Evolutionary conservation across 1,140 invertebrate genomes (phyloP).

Genomic region (Nymphalis io): DNA sequence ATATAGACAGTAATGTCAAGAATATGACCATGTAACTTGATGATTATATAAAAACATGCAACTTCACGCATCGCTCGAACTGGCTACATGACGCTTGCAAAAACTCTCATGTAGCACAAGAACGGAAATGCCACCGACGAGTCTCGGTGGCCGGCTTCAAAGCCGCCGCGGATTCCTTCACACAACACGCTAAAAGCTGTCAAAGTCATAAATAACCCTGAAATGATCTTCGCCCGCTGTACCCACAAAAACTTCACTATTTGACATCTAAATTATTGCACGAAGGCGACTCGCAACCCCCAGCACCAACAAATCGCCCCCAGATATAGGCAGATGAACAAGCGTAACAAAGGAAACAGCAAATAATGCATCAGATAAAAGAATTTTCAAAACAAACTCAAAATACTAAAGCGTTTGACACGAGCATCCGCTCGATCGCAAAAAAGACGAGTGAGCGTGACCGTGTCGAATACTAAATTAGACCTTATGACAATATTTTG

Average conservation of each 20-base stretch:
- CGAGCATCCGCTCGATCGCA: slow-evolving; percentile 76
- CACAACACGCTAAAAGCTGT: slow-evolving; percentile 63
- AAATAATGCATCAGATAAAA: slow-evolving; percentile 80
- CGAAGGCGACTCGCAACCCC: slow-evolving; percentile 47
- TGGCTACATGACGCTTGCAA: slow-evolving; percentile 41
- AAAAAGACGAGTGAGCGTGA: slow-evolving; percentile 67
- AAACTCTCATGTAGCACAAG: slow-evolving; percentile 47
- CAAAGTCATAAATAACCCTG: slow-evolving; percentile 75
- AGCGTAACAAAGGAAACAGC: slow-evolving; percentile 71
- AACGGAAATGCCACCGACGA: slow-evolving; percentile 75
- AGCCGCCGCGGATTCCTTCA: slow-evolving; percentile 67
- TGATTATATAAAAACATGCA: slow-evolving; percentile 29
- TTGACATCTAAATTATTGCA: slow-evolving; percentile 80
- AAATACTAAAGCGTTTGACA: slow-evolving; percentile 80
- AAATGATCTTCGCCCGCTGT: slow-evolving; percentile 63
- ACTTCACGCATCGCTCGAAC: slow-evolving; percentile 29
- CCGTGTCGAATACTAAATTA: slow-evolving; percentile 61
- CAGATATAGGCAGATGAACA: slow-evolving; percentile 72
- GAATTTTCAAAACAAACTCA: slow-evolving; percentile 81
- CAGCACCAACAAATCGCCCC: slow-evolving; percentile 71
- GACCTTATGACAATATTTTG: slow-evolving; percentile 71
- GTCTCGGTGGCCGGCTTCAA: slow-evolving; percentile 57
- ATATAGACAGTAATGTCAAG: slow-evolving; percentile 24
- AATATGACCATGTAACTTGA: slow-evolving; percentile 30
- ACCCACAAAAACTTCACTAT: slow-evolving; percentile 62